These are phyloP conservation scores for Decapterus maruadsi DNA, from an alignment of 2,797 vertebrate species.

Conservation along the genomic window DNA sequence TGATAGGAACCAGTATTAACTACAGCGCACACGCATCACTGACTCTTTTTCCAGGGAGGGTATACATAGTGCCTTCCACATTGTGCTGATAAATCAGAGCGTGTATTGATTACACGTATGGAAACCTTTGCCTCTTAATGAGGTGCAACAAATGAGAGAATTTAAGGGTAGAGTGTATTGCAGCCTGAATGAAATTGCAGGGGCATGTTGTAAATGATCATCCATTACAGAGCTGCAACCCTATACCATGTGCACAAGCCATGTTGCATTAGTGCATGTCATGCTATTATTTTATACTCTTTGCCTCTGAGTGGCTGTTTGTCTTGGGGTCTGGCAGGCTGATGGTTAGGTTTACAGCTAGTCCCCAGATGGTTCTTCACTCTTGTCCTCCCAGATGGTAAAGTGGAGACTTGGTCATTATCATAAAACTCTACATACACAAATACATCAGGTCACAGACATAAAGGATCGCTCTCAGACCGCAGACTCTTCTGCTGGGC, in stretches of 20 bases:
- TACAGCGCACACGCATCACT: constrained; percentile 40
- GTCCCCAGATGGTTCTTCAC: constrained; percentile 73
- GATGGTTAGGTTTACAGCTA: constrained; percentile 56
- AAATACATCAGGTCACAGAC: constrained; percentile 58
- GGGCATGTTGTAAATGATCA: constrained; percentile 36
- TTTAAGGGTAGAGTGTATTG: constrained; percentile 21
- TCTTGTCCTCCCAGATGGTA: constrained; percentile 72
- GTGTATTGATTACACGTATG: constrained; percentile 45
- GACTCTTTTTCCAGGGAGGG: constrained; percentile 31
- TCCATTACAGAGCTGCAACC: constrained; percentile 31
- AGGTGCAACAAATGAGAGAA: constrained; percentile 57
- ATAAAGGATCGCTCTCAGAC: constrained; percentile 43
- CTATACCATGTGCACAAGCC: constrained; percentile 22
- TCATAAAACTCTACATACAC: constrained; percentile 41
- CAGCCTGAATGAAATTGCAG: constrained; percentile 34
- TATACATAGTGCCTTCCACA: constrained; percentile 1
- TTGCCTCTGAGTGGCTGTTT: constrained; percentile 36
- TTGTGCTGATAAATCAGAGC: constrained; percentile 45
- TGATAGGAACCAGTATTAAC: constrained; percentile 56
- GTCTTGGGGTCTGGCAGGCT: constrained; percentile 46
- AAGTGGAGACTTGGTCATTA: constrained; percentile 54
- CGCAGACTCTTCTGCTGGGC: constrained; percentile 33
- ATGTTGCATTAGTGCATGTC: constrained; percentile 41
- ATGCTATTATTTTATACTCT: constrained; percentile 43
- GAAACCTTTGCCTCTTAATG: constrained; percentile 58